phyloP scores from a whole-genome alignment of 2,888 invertebrate genomes.

The Phyllotreta cruciferae region DNA sequence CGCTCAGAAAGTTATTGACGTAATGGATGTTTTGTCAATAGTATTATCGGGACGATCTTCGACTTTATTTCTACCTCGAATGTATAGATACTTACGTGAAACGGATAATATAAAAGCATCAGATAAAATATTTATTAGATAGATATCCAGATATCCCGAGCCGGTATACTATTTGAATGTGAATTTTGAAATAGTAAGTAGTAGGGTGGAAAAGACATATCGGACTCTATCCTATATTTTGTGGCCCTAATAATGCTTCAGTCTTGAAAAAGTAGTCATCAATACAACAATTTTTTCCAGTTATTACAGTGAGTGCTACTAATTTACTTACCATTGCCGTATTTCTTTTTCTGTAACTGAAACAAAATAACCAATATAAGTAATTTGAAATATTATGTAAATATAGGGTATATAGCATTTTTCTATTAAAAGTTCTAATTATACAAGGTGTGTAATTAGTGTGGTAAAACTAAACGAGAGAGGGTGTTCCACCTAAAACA shows the following conservation, averaged over 20 bases:
- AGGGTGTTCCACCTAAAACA: no score
- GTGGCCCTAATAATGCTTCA: no score
- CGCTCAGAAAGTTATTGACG: not conserved
- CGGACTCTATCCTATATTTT: no score
- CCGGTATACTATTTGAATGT: not conserved
- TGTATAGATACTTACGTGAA: conserved; percentile 7
- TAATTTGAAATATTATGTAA: conserved; percentile 45
- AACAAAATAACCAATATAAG: conserved; percentile 60
- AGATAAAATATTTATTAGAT: not conserved
- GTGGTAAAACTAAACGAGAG: no score
- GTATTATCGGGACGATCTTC: conserved; percentile 10
- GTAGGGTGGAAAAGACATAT: no score
- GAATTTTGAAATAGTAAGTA: not conserved
- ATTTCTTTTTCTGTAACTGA: conserved; percentile 90
- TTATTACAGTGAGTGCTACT: not conserved
- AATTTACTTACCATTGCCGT: conserved; percentile 78
- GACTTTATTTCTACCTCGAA: conserved; percentile 1
- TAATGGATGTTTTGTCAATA: conserved; percentile 21
- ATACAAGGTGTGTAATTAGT: no score
- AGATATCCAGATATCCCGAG: no score
- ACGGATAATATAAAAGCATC: conserved; percentile 6
- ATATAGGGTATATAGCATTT: not conserved
- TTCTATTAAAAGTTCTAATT: no score
- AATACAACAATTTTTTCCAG: not conserved
- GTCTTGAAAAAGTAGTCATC: not conserved